Evolutionary conservation across 2,888 invertebrate genomes (phyloP).

Genomic region (Pimpla rufipes): DNA sequence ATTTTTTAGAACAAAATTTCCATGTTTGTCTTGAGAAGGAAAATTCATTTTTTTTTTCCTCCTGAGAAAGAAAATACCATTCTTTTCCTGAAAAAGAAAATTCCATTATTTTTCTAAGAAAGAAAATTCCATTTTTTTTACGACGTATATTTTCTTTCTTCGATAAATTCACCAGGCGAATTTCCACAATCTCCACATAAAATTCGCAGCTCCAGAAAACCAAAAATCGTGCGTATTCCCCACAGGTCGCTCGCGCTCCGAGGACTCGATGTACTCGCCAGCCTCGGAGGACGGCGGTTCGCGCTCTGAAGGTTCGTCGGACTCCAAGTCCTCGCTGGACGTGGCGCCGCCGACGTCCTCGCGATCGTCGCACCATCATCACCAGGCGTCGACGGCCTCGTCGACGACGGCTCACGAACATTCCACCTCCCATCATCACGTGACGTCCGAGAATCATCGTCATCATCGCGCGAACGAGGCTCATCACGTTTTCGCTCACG

Average conservation of each 20-base stretch:
- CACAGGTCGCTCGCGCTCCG: constrained; percentile 88
- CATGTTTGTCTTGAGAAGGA: too few species aligned
- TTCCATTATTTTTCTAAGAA: too few species aligned
- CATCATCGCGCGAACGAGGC: constrained; percentile 76
- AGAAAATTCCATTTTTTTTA: too few species aligned
- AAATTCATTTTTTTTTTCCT: too few species aligned
- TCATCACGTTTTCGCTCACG: constrained; percentile 80
- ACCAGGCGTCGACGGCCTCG: constrained; percentile 62
- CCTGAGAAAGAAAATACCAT: too few species aligned
- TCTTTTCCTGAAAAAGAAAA: too few species aligned
- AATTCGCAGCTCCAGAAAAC: not conserved
- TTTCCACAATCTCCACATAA: not conserved
- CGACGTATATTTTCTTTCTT: too few species aligned
- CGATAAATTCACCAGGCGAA: too few species aligned
- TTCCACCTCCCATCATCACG: constrained; percentile 57
- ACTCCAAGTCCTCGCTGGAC: constrained; percentile 90
- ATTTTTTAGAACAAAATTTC: too few species aligned
- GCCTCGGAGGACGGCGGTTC: constrained; percentile 90
- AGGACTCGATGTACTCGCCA: constrained; percentile 92
- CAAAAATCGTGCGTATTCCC: not conserved
- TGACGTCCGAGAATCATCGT: constrained; percentile 58
- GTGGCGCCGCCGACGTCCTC: constrained; percentile 74
- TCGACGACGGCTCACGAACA: constrained; percentile 64
- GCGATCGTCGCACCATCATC: constrained; percentile 77
- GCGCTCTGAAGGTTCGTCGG: constrained; percentile 88